These are phyloP conservation scores for Cheilosia variabilis DNA, from an alignment of 2,888 invertebrate species.

Conservation along the genomic window DNA sequence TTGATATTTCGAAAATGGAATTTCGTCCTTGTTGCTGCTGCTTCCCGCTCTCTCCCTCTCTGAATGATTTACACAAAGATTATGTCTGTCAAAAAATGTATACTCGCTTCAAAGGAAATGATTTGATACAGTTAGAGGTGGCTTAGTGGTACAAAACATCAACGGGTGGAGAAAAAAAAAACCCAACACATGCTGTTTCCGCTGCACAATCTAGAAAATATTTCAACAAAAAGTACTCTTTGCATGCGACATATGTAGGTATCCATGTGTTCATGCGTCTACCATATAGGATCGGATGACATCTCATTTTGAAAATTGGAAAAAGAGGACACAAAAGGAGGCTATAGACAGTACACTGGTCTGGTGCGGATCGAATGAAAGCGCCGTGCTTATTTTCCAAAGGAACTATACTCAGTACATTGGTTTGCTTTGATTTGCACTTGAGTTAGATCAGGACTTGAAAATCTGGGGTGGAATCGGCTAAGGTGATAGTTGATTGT, in stretches of 20 bases:
- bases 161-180: background rate
- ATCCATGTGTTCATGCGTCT: too few relatives aligned
- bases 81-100: slow-evolving; percentile 57
- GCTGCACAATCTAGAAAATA: background rate
- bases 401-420: too few relatives aligned
- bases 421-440: too few relatives aligned
- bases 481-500: too few relatives aligned
- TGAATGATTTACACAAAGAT: slow-evolving; percentile 61
- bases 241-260: background rate
- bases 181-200: slow-evolving; percentile 9
- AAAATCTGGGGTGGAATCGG: too few relatives aligned
- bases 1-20: slow-evolving; percentile 34
- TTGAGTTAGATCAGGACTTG: too few relatives aligned
- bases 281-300: too few relatives aligned
- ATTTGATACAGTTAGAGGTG: slow-evolving; percentile 51
- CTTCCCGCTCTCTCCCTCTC: background rate
- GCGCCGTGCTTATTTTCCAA: too few relatives aligned
- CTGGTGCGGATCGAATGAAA: too few relatives aligned
- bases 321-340: too few relatives aligned
- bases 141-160: slow-evolving; percentile 9
- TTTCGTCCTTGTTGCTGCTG: slow-evolving; percentile 5
- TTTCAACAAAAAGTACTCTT: background rate
- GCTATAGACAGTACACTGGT: too few relatives aligned
- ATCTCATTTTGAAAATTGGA: too few relatives aligned
- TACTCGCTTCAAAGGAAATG: slow-evolving; percentile 51